phyloP scores from a whole-genome alignment of 2,888 invertebrate species.

The Sinotaia quadrata region DNA sequence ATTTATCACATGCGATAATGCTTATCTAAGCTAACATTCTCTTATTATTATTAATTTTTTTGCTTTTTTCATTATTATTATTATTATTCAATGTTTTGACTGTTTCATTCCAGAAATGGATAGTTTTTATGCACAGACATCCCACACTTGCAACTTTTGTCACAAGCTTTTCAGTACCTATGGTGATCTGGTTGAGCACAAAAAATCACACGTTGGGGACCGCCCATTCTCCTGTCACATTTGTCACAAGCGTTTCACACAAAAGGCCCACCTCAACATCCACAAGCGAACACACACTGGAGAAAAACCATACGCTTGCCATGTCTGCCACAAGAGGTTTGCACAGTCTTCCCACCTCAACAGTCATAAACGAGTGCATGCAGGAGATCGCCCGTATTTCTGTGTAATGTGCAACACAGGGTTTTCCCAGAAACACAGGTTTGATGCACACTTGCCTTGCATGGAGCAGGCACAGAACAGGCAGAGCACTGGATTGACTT shows the following conservation, averaged over 20 bases:
- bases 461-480: slow-evolving; percentile 16
- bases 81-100: too few relatives aligned
- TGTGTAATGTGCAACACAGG: slow-evolving; percentile 51
- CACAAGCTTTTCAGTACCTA: slow-evolving; percentile 33
- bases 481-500: not conserved
- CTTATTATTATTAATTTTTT: too few relatives aligned
- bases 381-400: slow-evolving; percentile 47
- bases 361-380: slow-evolving; percentile 51
- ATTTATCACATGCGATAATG: too few relatives aligned
- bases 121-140: slow-evolving; percentile 6
- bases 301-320: slow-evolving; percentile 52
- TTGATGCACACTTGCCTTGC: slow-evolving; percentile 45
- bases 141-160: slow-evolving; percentile 34
- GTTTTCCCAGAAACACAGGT: slow-evolving; percentile 50
- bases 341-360: slow-evolving; percentile 54
- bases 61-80: too few relatives aligned
- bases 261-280: slow-evolving; percentile 52
- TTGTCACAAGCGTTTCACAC: slow-evolving; percentile 50
- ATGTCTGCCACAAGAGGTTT: slow-evolving; percentile 53
- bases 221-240: slow-evolving; percentile 46
- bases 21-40: too few relatives aligned
- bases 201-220: slow-evolving; percentile 41
- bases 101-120: slow-evolving; percentile 15
- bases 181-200: slow-evolving; percentile 37
- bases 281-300: slow-evolving; percentile 53